Conservation (phyloP, 2,888 invertebrate genomes). For the Hirtodrosophila trivittata region DNA sequence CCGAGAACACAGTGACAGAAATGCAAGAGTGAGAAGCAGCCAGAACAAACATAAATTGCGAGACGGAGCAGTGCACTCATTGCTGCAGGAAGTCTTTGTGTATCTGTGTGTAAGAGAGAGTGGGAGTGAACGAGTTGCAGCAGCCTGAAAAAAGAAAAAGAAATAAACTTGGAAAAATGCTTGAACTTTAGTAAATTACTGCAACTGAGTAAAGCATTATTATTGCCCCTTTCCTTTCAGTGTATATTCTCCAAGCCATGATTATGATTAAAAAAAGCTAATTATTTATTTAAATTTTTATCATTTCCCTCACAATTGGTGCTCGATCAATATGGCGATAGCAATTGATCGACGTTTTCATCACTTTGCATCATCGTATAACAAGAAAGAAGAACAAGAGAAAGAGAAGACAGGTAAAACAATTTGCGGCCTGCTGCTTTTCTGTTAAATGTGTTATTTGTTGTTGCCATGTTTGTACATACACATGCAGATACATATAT, state of each 20-base stretch:
- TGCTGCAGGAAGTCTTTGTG: constrained; percentile 38
- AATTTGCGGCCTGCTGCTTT: no score
- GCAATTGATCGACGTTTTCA: constrained; percentile 5
- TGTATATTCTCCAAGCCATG: no score
- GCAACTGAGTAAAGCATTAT: neutral
- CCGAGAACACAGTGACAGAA: constrained; percentile 33
- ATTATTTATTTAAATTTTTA: neutral
- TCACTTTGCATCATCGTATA: neutral
- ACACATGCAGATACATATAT: no score
- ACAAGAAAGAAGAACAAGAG: constrained; percentile 10
- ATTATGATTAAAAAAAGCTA: constrained; percentile 6
- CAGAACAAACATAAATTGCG: constrained; percentile 65
- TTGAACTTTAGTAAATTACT: constrained; percentile 22
- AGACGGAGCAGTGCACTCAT: constrained; percentile 71
- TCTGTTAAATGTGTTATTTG: constrained; percentile 40
- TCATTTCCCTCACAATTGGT: no score
- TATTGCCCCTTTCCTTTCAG: neutral
- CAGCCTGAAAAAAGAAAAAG: constrained; percentile 15
- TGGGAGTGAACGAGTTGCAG: constrained; percentile 50
- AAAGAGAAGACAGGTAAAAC: constrained; percentile 34
- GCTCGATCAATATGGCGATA: constrained; percentile 14
- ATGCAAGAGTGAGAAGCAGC: constrained; percentile 45
- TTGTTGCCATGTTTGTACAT: constrained; percentile 30
- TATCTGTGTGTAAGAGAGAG: constrained; percentile 14
- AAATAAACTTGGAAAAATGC: constrained; percentile 22